Conservation (phyloP, 2,797 vertebrate species). For the Fundulus diaphanus region DNA sequence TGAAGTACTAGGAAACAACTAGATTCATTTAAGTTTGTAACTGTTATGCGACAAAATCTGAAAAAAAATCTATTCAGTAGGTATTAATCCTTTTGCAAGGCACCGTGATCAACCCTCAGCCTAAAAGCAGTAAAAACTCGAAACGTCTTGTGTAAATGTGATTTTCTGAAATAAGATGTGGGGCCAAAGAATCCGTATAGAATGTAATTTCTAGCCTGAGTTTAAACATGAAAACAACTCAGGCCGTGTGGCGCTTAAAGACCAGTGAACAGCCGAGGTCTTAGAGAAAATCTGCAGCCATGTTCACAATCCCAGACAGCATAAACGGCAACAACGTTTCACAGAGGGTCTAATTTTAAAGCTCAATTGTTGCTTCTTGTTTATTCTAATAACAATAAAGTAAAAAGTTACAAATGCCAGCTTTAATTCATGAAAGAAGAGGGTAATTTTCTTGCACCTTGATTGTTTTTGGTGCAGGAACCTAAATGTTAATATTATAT, state of each 20-base stretch:
- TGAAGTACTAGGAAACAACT: too few species aligned
- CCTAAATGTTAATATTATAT: background rate
- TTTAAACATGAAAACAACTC: background rate
- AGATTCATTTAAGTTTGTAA: too few species aligned
- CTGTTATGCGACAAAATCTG: too few species aligned
- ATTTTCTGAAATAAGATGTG: too few species aligned
- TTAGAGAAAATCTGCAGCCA: background rate
- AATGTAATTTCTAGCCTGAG: background rate
- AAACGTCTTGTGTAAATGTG: too few species aligned
- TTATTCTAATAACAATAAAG: background rate
- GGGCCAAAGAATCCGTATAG: too few species aligned
- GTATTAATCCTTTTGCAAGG: too few species aligned
- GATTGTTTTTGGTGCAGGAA: background rate
- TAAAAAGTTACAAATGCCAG: conserved; percentile 39
- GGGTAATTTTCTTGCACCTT: background rate
- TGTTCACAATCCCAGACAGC: background rate
- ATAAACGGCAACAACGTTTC: background rate
- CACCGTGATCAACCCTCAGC: too few species aligned
- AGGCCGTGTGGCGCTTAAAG: too few species aligned
- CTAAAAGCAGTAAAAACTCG: too few species aligned
- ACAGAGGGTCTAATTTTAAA: background rate
- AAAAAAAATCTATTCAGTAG: too few species aligned
- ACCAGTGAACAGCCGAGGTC: background rate
- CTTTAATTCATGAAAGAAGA: conserved; percentile 15
- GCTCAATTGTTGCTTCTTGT: too few species aligned